These are phyloP conservation scores for Dioctria linearis DNA, from an alignment of 2,888 invertebrate species.

Conservation along the genomic window DNA sequence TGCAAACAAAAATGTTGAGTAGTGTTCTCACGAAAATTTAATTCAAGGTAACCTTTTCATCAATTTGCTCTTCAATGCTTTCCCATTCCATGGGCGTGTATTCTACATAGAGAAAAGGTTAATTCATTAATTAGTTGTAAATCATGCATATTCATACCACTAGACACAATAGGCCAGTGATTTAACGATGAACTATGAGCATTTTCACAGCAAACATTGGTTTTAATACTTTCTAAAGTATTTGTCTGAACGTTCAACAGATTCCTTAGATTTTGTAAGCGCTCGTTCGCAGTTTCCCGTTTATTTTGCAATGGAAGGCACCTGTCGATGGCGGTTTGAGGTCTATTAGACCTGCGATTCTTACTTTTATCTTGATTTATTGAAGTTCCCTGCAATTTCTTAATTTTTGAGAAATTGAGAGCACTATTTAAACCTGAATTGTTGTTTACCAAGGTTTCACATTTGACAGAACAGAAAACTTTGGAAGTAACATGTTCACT, in stretches of 20 bases:
- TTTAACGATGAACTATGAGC: neutral
- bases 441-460: neutral
- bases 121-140: neutral
- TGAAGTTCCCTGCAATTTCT: too few relatives aligned
- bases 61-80: conserved; percentile 25
- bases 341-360: too few relatives aligned
- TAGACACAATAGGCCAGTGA: neutral
- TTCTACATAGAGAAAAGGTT: neutral
- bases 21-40: neutral
- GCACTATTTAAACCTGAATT: too few relatives aligned
- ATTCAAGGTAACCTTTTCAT: conserved; percentile 23
- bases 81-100: conserved; percentile 63
- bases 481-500: neutral
- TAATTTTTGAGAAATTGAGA: too few relatives aligned
- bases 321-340: too few relatives aligned
- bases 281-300: conserved; percentile 60
- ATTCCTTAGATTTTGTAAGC: conserved; percentile 61
- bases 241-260: conserved; percentile 53
- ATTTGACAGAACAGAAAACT: neutral
- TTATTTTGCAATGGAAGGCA: too few relatives aligned
- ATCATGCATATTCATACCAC: neutral
- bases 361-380: too few relatives aligned
- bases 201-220: neutral
- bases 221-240: neutral
- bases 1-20: neutral